Evolutionary conservation across 2,113 vertebrate genomes (phyloP).

Genomic region (Neolamprologus fasciatus): DNA sequence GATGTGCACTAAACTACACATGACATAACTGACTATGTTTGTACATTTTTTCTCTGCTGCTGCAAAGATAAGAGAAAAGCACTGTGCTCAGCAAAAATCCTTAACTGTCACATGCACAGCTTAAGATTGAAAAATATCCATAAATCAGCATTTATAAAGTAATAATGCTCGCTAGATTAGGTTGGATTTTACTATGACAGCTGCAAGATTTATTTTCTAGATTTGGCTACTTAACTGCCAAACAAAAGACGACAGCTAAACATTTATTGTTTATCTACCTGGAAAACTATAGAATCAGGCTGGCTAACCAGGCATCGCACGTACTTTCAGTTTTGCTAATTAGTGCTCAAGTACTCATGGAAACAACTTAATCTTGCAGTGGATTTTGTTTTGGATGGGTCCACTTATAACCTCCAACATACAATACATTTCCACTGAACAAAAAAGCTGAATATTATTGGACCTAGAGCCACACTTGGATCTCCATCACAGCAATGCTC

Average conservation of each 20-base stretch:
- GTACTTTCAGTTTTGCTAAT: background rate
- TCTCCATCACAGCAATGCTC: background rate
- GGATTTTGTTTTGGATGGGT: background rate
- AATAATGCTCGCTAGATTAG: rapidly evolving
- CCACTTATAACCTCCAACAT: background rate
- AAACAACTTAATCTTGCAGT: background rate
- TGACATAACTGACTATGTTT: background rate
- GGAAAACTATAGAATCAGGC: background rate
- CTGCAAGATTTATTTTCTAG: background rate
- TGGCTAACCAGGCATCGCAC: background rate
- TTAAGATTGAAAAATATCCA: background rate
- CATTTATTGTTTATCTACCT: background rate
- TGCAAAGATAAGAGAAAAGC: background rate
- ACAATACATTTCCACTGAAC: background rate
- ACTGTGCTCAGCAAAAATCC: background rate
- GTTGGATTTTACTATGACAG: background rate
- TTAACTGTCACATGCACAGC: background rate
- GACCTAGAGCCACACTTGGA: background rate
- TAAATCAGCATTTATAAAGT: background rate
- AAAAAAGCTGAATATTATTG: background rate
- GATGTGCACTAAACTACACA: background rate
- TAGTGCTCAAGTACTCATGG: background rate
- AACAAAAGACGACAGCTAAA: background rate
- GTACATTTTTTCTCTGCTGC: background rate
- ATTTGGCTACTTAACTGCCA: background rate